Evolutionary conservation across 2,797 vertebrate species (phyloP).

Genomic region (Siniperca undulata): DNA sequence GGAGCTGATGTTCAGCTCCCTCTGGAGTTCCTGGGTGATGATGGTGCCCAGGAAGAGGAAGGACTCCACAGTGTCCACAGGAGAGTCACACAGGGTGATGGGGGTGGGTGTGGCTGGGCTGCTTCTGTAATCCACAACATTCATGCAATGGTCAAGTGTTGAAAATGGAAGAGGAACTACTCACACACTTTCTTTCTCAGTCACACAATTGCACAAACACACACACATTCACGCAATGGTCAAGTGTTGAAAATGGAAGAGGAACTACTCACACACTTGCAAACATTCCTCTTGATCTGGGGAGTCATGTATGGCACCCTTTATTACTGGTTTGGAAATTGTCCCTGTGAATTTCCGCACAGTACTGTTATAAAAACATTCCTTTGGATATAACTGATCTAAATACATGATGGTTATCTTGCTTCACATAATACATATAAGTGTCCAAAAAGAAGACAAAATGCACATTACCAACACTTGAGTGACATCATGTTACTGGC

Average conservation of each 20-base stretch:
- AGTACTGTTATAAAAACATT: not conserved
- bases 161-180: not conserved
- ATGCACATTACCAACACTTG: not conserved
- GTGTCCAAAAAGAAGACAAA: not conserved
- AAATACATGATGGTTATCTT: not conserved
- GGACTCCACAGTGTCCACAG: constrained; percentile 11
- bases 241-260: not conserved
- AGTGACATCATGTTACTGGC: constrained; percentile 3
- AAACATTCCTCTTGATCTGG: not conserved
- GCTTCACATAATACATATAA: not conserved
- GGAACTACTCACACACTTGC: not conserved
- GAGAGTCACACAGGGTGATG: not conserved
- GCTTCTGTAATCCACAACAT: too few species aligned
- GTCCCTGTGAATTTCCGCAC: not conserved
- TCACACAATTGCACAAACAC: too few species aligned
- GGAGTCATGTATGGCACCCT: not conserved
- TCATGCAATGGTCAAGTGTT: not conserved
- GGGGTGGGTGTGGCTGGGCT: too few species aligned
- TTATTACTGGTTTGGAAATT: not conserved
- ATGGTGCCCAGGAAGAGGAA: constrained; percentile 22
- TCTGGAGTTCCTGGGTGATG: constrained; percentile 44
- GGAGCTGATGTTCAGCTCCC: constrained; percentile 2
- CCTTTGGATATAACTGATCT: not conserved
- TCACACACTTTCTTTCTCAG: not conserved
- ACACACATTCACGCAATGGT: not conserved